Evolutionary conservation across 2,888 invertebrate genomes (phyloP).

Genomic region (Orthosia gracilis): DNA sequence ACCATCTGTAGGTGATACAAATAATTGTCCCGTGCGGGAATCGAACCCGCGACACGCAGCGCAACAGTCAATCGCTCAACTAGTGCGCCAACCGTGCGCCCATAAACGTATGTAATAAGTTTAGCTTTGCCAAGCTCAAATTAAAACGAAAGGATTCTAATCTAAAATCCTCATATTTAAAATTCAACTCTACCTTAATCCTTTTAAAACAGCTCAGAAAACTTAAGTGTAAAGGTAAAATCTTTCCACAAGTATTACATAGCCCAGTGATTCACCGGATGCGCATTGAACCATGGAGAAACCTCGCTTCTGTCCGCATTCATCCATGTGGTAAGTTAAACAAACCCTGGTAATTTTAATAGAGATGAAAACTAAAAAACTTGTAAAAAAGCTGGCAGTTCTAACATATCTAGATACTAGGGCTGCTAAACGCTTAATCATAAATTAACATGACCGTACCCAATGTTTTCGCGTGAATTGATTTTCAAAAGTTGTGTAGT

Average conservation of each 20-base stretch:
- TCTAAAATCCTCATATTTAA: neutral
- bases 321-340: constrained; percentile 49
- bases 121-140: no score
- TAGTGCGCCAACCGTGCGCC: no score
- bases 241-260: constrained; percentile 2
- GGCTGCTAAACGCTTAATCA: constrained; percentile 19
- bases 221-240: constrained; percentile 4
- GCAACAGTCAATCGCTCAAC: no score
- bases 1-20: no score
- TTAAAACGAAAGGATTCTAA: neutral
- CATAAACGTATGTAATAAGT: no score
- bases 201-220: neutral
- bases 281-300: constrained; percentile 25
- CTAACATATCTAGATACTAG: constrained; percentile 33
- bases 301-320: constrained; percentile 30
- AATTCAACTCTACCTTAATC: neutral
- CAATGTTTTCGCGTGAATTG: neutral
- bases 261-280: constrained; percentile 13
- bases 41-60: no score
- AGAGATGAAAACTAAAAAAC: constrained; percentile 39
- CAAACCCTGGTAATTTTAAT: constrained; percentile 43
- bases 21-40: no score
- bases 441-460: constrained; percentile 4
- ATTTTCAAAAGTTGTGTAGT: no score
- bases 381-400: constrained; percentile 24